Conservation (phyloP, 2,113 vertebrate species). For the Eudorcas thomsonii region DNA sequence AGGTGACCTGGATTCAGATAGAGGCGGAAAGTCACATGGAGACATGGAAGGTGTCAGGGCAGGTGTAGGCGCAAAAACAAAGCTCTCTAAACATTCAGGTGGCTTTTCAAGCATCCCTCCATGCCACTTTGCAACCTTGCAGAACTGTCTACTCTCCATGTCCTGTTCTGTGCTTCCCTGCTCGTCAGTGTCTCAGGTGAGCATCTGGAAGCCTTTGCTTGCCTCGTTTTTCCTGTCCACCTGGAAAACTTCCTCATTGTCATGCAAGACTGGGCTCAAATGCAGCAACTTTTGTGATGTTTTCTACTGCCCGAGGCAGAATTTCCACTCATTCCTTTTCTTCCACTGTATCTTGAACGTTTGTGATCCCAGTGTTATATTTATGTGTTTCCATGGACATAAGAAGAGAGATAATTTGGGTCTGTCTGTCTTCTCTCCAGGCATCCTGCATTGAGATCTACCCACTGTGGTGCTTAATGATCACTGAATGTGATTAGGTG, state of each 20-base stretch:
- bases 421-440: neutral
- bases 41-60: neutral
- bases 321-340: neutral
- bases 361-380: neutral
- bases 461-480: neutral
- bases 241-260: neutral
- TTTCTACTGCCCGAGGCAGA: too few relatives aligned
- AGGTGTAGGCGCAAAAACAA: neutral
- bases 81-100: neutral
- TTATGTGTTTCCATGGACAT: neutral
- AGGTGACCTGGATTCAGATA: neutral
- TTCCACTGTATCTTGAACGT: neutral
- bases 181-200: accelerated
- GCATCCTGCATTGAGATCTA: neutral
- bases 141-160: accelerated
- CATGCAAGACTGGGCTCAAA: neutral
- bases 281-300: neutral
- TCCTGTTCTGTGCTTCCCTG: accelerated
- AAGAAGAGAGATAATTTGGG: neutral
- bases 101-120: neutral
- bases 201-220: too few relatives aligned
- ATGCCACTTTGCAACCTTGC: neutral
- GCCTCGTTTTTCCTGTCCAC: neutral
- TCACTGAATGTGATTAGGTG: neutral
- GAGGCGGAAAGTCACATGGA: neutral